Conservation (phyloP, 37 sponge, comb jelly and placozoan species). For the Ephydatia muelleri region DNA sequence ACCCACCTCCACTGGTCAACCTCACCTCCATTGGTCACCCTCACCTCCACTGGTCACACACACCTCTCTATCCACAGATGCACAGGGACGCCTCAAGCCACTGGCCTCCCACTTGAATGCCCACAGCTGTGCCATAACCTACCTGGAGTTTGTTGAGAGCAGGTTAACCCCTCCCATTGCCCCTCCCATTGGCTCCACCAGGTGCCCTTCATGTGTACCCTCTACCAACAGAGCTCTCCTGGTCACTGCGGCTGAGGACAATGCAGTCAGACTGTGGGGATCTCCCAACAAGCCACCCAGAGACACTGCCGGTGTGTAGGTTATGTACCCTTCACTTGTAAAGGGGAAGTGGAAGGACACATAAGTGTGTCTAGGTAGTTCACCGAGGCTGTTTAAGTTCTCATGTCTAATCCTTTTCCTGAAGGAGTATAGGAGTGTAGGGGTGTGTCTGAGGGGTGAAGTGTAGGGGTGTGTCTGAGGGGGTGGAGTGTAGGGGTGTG, state of each 20-base stretch:
- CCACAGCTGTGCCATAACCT: slow-evolving; percentile 54
- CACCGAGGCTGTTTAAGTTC: too few relatives aligned
- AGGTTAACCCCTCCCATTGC: slow-evolving; percentile 5
- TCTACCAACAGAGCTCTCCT: slow-evolving; percentile 25
- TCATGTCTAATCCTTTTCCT: too few relatives aligned
- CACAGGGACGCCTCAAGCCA: slow-evolving; percentile 50
- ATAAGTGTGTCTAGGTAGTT: too few relatives aligned
- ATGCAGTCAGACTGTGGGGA: slow-evolving; percentile 66
- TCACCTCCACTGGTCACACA: not conserved
- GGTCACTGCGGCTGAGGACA: slow-evolving; percentile 56
- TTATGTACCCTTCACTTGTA: too few relatives aligned
- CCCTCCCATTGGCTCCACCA: not conserved
- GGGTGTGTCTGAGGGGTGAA: too few relatives aligned
- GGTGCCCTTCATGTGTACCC: too few relatives aligned
- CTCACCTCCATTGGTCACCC: not conserved
- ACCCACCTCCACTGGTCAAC: not conserved
- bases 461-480: too few relatives aligned
- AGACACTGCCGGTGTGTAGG: not conserved
- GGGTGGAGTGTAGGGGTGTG: too few relatives aligned
- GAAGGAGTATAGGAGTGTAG: too few relatives aligned
- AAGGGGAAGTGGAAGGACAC: too few relatives aligned
- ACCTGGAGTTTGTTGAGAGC: slow-evolving; percentile 54
- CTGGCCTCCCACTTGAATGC: slow-evolving; percentile 44
- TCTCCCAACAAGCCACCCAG: slow-evolving; percentile 28
- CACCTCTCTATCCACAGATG: slow-evolving; percentile 12